Evolutionary conservation across 1,140 invertebrate species (phyloP).

Genomic region (Drosophila varians): DNA sequence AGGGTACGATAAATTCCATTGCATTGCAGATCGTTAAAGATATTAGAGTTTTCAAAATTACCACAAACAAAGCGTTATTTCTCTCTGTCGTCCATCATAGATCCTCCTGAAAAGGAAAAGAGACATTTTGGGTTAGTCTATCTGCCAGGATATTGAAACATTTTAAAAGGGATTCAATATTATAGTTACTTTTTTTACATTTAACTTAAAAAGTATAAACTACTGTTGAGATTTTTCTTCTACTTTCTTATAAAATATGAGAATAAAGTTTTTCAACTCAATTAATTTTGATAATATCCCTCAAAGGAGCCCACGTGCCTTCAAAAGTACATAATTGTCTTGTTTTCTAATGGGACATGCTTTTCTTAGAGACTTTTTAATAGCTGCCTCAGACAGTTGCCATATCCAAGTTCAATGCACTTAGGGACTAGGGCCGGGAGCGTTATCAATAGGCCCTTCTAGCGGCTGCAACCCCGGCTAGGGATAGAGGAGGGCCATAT

Average conservation of each 20-base stretch:
- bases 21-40: constrained; percentile 39
- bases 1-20: constrained; percentile 29
- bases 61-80: constrained; percentile 83
- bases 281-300: neutral
- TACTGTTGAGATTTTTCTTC: neutral
- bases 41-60: constrained; percentile 48
- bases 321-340: constrained; percentile 32
- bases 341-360: constrained; percentile 9
- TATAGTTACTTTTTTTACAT: too few species aligned
- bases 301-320: constrained; percentile 19
- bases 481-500: constrained; percentile 52
- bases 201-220: too few species aligned
- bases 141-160: neutral
- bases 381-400: constrained; percentile 7
- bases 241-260: neutral
- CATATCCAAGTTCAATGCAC: constrained; percentile 67
- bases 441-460: constrained; percentile 43
- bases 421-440: constrained; percentile 15
- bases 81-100: constrained; percentile 83
- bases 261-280: neutral
- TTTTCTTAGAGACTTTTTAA: constrained; percentile 10
- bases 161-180: too few species aligned
- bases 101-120: constrained; percentile 68
- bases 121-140: neutral
- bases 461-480: constrained; percentile 52